Evolutionary conservation across 2,797 vertebrate genomes (phyloP).

Genomic region (Enteromius thamalakanensis): DNA sequence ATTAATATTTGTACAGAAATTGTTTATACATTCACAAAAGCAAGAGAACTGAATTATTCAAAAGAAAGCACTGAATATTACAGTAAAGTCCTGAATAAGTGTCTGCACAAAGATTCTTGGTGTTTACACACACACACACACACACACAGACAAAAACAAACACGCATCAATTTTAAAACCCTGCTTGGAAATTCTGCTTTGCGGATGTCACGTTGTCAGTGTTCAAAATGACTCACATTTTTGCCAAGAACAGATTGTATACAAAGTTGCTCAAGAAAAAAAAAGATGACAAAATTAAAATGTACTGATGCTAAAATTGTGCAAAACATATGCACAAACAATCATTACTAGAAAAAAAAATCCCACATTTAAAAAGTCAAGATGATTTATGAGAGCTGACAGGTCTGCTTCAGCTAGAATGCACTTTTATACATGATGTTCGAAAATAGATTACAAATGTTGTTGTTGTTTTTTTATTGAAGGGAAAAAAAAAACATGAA

Average conservation of each 20-base stretch:
- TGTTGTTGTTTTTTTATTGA: conserved; percentile 57
- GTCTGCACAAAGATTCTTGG: conserved; percentile 49
- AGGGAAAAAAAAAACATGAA: conserved; percentile 57
- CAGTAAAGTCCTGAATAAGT: conserved; percentile 74
- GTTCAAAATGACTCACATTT: conserved; percentile 20
- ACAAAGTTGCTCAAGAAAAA: conserved; percentile 62
- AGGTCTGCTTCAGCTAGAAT: conserved; percentile 65
- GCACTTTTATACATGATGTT: conserved; percentile 80
- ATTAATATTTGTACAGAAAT: conserved; percentile 73
- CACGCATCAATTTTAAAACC: conserved; percentile 42
- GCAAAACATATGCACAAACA: conserved; percentile 7
- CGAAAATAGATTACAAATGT: conserved; percentile 70
- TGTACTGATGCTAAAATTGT: conserved; percentile 47
- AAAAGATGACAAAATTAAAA: conserved; percentile 47
- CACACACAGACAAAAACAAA: conserved; percentile 42
- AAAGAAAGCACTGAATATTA: conserved; percentile 75
- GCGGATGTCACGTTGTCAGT: conserved; percentile 25
- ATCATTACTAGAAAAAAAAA: conserved; percentile 19
- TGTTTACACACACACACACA: conserved; percentile 17
- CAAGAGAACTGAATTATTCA: conserved; percentile 76
- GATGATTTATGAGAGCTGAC: conserved; percentile 23
- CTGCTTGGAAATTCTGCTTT: conserved; percentile 37
- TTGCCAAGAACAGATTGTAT: conserved; percentile 72
- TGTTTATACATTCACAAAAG: conserved; percentile 69
- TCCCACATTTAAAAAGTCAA: conserved; percentile 7